Evolutionary conservation across 2,797 vertebrate genomes (phyloP), one percentile per base, ranked within the genome.

Genomic region (Enteromius treurensis): DNA sequence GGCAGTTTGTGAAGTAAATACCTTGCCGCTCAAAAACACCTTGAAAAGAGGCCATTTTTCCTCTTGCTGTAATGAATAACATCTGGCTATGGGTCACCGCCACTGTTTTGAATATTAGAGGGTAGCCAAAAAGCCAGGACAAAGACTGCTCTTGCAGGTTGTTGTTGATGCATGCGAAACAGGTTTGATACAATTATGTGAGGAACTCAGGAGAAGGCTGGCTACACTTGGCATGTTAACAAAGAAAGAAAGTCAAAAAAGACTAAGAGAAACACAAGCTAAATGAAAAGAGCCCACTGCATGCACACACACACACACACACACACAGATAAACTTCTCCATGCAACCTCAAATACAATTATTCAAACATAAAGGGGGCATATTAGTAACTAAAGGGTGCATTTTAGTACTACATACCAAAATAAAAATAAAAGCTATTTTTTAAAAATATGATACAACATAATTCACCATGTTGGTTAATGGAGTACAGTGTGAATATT

Each of bases 81-180:
- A 86, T 85, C 83, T 85, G 77, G 42, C 67, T 51, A 51, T 73
- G 45, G 82, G 77, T 81, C 74, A 60, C 34, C 3, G n/a, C 45
- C 11, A 65, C 60, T 74, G 29, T 76, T 53, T 80, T 55, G 8
- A 64, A 55, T 77, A 45, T 77, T 32, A 81, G 45, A 84, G 71
- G 60, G 53, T 13, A 82, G 69, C 79, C 73, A 84, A 77, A 37
- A 79, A 70, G 37, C 14, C 42, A 42, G 15, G 34, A 83, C 23
- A 53, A 69, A 83, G 21, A 17, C 32, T 55, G 45, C 23, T 26
- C 14, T 9, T 47, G 34, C 58, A 26, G 11, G n/a, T 40, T 49
- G 51, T 40, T 49, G 51, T 45, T 64, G 80, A 49, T 49, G 14
- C 23, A 74, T 62, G 1, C 7, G 5, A 77, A 77, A 58, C 37